Evolutionary conservation across 2,113 vertebrate genomes (phyloP).

Genomic region (Tachuris rubrigastra): DNA sequence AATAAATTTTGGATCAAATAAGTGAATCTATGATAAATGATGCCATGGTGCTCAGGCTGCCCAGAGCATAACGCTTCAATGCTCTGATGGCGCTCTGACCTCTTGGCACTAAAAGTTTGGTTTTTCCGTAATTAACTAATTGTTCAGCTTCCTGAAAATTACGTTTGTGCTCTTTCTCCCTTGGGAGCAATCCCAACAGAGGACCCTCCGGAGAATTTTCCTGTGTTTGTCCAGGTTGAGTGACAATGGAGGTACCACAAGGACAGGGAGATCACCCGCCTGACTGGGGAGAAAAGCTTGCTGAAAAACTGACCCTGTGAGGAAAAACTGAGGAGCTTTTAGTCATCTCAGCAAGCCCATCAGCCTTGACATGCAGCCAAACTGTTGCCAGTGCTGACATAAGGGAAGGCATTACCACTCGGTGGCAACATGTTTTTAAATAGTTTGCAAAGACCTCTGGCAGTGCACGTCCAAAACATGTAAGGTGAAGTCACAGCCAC

Average conservation of each 20-base stretch:
- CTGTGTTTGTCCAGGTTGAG: background rate
- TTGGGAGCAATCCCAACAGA: background rate
- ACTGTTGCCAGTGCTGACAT: background rate
- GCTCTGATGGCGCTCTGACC: background rate
- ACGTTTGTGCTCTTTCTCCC: background rate
- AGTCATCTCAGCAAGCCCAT: background rate
- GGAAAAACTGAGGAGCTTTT: background rate
- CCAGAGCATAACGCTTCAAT: background rate
- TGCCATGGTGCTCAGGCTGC: background rate
- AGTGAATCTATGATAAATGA: background rate
- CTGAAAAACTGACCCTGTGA: background rate
- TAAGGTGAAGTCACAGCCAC: background rate
- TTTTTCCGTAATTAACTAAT: background rate
- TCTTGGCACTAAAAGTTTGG: background rate
- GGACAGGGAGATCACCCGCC: background rate
- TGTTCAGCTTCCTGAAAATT: conserved; percentile 41
- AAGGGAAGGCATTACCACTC: background rate
- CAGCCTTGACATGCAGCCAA: background rate
- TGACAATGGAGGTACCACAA: background rate
- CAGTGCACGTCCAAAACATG: background rate
- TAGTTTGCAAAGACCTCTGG: background rate
- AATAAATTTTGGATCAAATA: background rate
- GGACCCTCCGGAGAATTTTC: background rate
- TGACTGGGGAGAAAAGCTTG: background rate
- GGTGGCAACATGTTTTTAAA: background rate